Percentiles rank a stretch among this genome's conserved stretches.
Conservation (phyloP, 2,113 vertebrate species). For the Ariopsis seemanni region DNA sequence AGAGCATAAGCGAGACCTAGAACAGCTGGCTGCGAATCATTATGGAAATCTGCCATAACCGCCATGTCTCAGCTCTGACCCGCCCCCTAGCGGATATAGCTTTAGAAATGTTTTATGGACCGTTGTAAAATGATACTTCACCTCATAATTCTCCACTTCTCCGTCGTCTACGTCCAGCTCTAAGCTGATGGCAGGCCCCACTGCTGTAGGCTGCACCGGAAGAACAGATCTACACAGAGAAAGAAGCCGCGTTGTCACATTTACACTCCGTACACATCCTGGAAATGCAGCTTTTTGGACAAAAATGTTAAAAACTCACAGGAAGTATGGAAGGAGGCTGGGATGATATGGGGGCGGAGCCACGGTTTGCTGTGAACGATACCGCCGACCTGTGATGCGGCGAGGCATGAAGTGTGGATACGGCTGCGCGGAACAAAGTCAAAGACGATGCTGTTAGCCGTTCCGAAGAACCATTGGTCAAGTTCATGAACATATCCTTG, state of each 20-base stretch:
- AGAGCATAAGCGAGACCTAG: not conserved
- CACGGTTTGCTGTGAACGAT: constrained; percentile 88
- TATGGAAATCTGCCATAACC: not conserved
- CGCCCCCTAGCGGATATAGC: not conserved
- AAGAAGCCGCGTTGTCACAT: not conserved
- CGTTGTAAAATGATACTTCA: constrained; percentile 52
- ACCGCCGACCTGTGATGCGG: constrained; percentile 88
- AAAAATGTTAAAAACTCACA: constrained; percentile 75
- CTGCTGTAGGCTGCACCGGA: constrained; percentile 89
- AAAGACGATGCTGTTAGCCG: not conserved
- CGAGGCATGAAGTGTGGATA: constrained; percentile 94
- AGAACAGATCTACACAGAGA: constrained; percentile 86
- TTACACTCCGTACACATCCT: not conserved
- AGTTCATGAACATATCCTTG: not conserved
- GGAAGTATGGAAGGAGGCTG: constrained; percentile 94
- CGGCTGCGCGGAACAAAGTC: constrained; percentile 69
- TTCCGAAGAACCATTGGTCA: not conserved
- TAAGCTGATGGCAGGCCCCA: constrained; percentile 91
- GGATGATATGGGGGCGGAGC: constrained; percentile 92
- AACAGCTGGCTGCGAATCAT: not conserved
- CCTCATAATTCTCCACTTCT: constrained; percentile 99
- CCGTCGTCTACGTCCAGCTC: constrained; percentile 97
- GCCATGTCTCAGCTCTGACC: not conserved
- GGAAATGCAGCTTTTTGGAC: not conserved
- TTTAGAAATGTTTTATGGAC: constrained; percentile 26